A percentile compares a stretch with the other conserved stretches of the same genome.
Conservation (phyloP, 2,888 invertebrate species). For the Drosophila ezoana region DNA sequence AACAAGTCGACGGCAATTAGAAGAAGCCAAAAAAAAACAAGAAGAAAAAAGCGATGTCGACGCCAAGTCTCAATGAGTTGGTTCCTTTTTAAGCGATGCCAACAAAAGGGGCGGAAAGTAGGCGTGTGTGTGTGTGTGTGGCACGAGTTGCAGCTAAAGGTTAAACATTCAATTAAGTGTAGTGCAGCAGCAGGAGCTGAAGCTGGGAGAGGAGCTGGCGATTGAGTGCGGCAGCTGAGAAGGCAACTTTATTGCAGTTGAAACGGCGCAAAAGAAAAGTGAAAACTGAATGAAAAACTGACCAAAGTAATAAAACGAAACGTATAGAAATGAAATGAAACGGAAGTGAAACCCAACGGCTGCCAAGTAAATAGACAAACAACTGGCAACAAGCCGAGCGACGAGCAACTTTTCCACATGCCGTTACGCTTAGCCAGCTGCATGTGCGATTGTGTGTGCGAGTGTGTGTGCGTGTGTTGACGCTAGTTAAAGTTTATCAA, state of each 20-base stretch:
- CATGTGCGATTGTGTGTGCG: slow-evolving; percentile 32
- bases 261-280: slow-evolving; percentile 32
- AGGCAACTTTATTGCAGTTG: slow-evolving; percentile 11
- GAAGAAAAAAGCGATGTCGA: slow-evolving; percentile 40
- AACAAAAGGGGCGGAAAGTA: not conserved
- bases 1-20: slow-evolving; percentile 69
- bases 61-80: slow-evolving; percentile 51
- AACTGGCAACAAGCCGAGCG: slow-evolving; percentile 63
- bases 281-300: slow-evolving; percentile 64
- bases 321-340: slow-evolving; percentile 76
- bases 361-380: slow-evolving; percentile 79
- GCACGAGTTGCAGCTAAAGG: slow-evolving; percentile 50
- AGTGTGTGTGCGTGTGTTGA: slow-evolving; percentile 46
- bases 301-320: slow-evolving; percentile 78
- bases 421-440: slow-evolving; percentile 55
- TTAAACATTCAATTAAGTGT: slow-evolving; percentile 71
- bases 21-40: slow-evolving; percentile 47
- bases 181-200: slow-evolving; percentile 15
- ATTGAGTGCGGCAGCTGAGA: slow-evolving; percentile 3
- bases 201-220: not conserved
- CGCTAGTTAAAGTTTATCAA: slow-evolving; percentile 79
- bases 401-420: slow-evolving; percentile 70
- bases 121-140: slow-evolving; percentile 2
- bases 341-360: slow-evolving; percentile 81
- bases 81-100: slow-evolving; percentile 19